These are phyloP conservation scores for Girardia tigrina DNA, from an alignment of 2,888 invertebrate species.

Conservation along the genomic window DNA sequence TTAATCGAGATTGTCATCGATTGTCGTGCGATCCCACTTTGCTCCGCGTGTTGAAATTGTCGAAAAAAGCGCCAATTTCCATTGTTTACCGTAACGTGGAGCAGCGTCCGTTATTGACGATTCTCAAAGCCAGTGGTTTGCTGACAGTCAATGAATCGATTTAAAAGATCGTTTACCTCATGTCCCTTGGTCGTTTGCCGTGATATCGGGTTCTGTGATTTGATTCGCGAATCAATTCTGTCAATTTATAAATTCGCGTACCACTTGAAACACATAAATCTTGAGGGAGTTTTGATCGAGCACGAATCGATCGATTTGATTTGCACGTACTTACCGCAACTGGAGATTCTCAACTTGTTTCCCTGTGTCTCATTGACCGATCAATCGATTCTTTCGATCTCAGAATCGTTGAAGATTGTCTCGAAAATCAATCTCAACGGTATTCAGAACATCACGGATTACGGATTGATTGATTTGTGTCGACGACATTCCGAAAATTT, in stretches of 20 bases:
- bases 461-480: neutral
- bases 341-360: neutral
- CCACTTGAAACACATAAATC: constrained; percentile 12
- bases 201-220: neutral
- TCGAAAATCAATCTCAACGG: neutral
- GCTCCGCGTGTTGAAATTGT: neutral
- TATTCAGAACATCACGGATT: neutral
- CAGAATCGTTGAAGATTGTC: neutral
- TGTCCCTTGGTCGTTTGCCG: neutral
- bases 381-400: neutral
- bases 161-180: neutral
- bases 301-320: neutral
- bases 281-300: neutral
- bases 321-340: neutral
- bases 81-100: neutral
- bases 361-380: neutral
- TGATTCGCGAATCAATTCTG: neutral
- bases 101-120: neutral
- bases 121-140: neutral
- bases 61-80: neutral
- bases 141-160: neutral
- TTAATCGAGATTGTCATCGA: neutral
- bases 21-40: neutral
- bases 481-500: neutral
- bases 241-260: neutral